phyloP scores from a whole-genome alignment of 2,797 vertebrate genomes.

The Diplodus sargus region DNA sequence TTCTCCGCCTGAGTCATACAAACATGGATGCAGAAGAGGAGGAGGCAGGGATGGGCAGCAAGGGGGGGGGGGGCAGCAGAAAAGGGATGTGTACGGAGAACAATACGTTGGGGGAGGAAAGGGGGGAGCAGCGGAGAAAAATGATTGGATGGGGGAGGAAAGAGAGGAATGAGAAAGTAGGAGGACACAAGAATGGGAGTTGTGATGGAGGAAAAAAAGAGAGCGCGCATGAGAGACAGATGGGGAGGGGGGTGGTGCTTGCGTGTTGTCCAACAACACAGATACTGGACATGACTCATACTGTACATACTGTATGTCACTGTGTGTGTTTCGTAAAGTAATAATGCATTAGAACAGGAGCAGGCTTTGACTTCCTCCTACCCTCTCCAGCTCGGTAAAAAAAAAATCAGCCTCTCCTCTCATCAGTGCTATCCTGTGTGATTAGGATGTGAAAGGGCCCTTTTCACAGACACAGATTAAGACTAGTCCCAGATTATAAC shows the following conservation, averaged over 20 bases:
- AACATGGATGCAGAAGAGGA: conserved; percentile 48
- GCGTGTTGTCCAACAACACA: conserved; percentile 52
- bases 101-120: background rate
- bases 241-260: conserved; percentile 22
- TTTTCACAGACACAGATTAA: conserved; percentile 66
- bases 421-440: conserved; percentile 24
- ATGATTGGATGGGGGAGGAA: conserved; percentile 26
- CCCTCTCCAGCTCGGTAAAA: background rate
- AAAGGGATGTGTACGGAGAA: conserved; percentile 8
- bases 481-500: conserved; percentile 65
- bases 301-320: conserved; percentile 41
- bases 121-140: background rate
- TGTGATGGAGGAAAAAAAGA: conserved; percentile 17
- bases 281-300: conserved; percentile 66
- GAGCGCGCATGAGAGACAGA: conserved; percentile 31
- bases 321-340: conserved; percentile 40
- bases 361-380: conserved; percentile 18
- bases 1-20: conserved; percentile 88
- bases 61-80: background rate
- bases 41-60: conserved; percentile 23
- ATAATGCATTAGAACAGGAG: conserved; percentile 38
- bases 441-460: conserved; percentile 57
- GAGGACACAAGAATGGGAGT: conserved; percentile 36
- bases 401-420: conserved; percentile 17
- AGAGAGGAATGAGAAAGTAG: conserved; percentile 44